These are phyloP conservation scores for Meganola albula DNA, from an alignment of 2,888 invertebrate genomes.

Conservation along the genomic window DNA sequence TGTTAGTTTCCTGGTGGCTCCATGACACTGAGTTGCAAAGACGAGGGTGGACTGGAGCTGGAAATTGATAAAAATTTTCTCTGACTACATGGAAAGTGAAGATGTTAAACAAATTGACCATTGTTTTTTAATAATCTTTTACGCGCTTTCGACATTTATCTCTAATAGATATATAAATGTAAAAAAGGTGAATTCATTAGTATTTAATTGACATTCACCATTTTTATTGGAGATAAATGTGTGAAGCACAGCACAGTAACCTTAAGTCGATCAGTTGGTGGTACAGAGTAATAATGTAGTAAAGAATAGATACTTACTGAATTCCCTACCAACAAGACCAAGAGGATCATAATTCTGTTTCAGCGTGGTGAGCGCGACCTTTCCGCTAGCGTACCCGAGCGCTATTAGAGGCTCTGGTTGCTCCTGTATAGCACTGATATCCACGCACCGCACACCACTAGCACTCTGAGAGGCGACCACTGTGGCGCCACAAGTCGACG, in stretches of 20 bases:
- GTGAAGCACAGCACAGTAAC: no score
- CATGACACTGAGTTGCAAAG: conserved; percentile 92
- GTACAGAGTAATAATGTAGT: no score
- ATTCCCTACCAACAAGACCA: conserved; percentile 85
- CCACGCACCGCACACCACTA: conserved; percentile 91
- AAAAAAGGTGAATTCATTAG: no score
- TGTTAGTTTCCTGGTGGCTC: conserved; percentile 89
- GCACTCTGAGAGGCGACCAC: conserved; percentile 85
- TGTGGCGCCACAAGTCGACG: conserved; percentile 82
- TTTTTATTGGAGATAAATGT: no score
- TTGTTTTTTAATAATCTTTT: no score
- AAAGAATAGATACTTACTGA: conserved; percentile 81
- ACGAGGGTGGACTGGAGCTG: conserved; percentile 89
- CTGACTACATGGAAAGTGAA: no score
- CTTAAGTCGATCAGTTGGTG: no score
- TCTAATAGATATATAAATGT: no score
- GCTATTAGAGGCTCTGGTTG: conserved; percentile 89
- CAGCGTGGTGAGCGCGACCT: conserved; percentile 87
- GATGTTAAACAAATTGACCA: no score
- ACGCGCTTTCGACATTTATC: no score
- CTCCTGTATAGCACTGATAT: conserved; percentile 86
- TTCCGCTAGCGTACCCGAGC: conserved; percentile 93
- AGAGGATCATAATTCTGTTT: conserved; percentile 83
- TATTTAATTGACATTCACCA: no score
- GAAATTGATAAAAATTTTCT: no score